These are phyloP conservation scores for Cataglyphis livida DNA, from an alignment of 2,888 invertebrate genomes.

Conservation along the genomic window DNA sequence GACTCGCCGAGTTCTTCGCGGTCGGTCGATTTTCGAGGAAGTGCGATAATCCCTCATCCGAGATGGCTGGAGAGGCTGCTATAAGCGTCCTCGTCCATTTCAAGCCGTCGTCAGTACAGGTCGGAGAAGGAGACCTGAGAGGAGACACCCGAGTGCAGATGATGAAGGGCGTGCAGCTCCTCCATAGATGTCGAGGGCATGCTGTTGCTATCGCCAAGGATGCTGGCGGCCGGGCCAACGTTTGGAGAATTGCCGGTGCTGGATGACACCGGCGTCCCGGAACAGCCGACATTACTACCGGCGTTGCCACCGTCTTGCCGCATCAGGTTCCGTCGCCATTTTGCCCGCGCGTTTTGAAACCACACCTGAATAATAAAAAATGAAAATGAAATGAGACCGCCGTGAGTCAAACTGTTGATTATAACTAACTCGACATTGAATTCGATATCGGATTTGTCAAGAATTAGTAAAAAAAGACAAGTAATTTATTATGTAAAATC, in stretches of 20 bases:
- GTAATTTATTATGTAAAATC: background rate
- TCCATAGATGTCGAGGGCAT: slow-evolving; percentile 87
- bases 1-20: slow-evolving; percentile 5
- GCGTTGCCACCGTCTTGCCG: slow-evolving; percentile 89
- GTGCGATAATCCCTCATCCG: slow-evolving; percentile 61
- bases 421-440: background rate
- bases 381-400: background rate
- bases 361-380: slow-evolving; percentile 91
- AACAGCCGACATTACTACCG: slow-evolving; percentile 78
- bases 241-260: slow-evolving; percentile 83
- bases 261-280: slow-evolving; percentile 83
- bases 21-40: slow-evolving; percentile 25
- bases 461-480: background rate
- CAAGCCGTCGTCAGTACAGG: slow-evolving; percentile 84
- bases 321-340: slow-evolving; percentile 98
- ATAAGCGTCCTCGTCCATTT: slow-evolving; percentile 77
- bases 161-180: slow-evolving; percentile 86
- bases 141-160: slow-evolving; percentile 86
- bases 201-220: slow-evolving; percentile 86
- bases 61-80: slow-evolving; percentile 75
- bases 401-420: background rate
- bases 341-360: slow-evolving; percentile 99
- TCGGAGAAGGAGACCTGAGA: slow-evolving; percentile 85
- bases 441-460: too few species aligned
- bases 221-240: slow-evolving; percentile 83